Base-by-base conservation (phyloP, 2,888 invertebrate genomes). In the Oligia strigilis region DNA sequence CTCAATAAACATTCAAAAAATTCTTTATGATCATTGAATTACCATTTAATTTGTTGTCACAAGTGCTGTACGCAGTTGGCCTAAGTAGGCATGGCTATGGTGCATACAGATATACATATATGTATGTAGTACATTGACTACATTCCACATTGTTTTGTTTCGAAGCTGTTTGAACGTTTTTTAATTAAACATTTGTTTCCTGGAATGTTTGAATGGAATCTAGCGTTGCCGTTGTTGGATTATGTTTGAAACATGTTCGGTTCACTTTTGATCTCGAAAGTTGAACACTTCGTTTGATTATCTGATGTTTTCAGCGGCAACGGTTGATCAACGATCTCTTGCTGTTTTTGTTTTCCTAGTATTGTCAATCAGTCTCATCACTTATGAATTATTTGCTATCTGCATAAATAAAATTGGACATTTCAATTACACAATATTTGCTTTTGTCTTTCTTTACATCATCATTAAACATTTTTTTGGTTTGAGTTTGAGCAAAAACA, bases 1-100 rank as follows among this genome's bases (percentile, higher is more conserved):
- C 72, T 62, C 40, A 64, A 62, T 55, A 70, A 46, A 77, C 36
- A 60, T 14, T 49, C 0, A 14, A 84, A 64, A 74, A 83, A 69
- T 72, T 73, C 74, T 78, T 80, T 84, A 75, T 77, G 46, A n/a
- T 80, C 78, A 86, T 90, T 90, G 91, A 91, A 93, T 77, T 91
- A 88, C 82, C 82, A 86, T 87, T 86, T 92, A 91, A 92, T 93
- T 92, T 93, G 91, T 94, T 92, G 92, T 90, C 82, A 88, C 95
- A 95, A 93, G 90, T 94, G 94, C 78, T 79, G 78, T 78, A 79
- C 91, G 78, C 92, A 91, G 92, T 88, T 91, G 91, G 64, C 73
- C 78, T 72, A 75, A 83, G 49, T 66, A 40, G 40, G 40, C 3
- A 40, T 40, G 40, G 5, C 40, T 40, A 36, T 46, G 78, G 69